Conservation (phyloP, 2,888 invertebrate species). For the Xanthia icteritia region DNA sequence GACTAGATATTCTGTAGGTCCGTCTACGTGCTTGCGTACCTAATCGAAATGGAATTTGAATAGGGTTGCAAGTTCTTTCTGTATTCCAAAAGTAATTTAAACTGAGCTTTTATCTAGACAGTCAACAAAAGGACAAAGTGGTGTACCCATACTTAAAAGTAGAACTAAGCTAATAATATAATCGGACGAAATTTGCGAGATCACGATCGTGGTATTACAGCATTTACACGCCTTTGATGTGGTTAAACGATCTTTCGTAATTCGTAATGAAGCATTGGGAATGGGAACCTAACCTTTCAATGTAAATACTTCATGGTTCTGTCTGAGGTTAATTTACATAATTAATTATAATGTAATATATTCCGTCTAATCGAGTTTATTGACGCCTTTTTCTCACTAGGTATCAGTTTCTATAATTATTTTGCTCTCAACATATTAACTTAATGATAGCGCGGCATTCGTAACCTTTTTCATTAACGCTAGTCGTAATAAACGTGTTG, state of each 20-base stretch:
- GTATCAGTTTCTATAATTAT: neutral
- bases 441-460: slow-evolving; percentile 1
- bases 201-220: slow-evolving; percentile 61
- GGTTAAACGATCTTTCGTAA: slow-evolving; percentile 62
- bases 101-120: slow-evolving; percentile 25
- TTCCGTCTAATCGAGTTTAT: slow-evolving; percentile 7
- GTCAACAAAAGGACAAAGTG: neutral
- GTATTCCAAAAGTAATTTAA: slow-evolving; percentile 38
- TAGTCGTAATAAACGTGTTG: slow-evolving; percentile 32
- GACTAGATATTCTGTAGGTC: neutral
- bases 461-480: slow-evolving; percentile 22
- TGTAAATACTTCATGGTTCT: slow-evolving; percentile 34
- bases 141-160: slow-evolving; percentile 13
- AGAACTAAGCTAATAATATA: slow-evolving; percentile 32
- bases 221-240: slow-evolving; percentile 39
- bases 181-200: slow-evolving; percentile 41
- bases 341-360: slow-evolving; percentile 14
- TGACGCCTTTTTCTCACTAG: neutral
- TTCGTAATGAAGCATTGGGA: slow-evolving; percentile 63
- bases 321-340: slow-evolving; percentile 12
- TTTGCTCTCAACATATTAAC: neutral
- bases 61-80: slow-evolving; percentile 27
- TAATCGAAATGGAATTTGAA: slow-evolving; percentile 34
- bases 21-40: slow-evolving; percentile 15
- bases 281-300: slow-evolving; percentile 63